Base-by-base conservation (phyloP, 2,797 vertebrate species). In the Pangasius larnaudii region DNA sequence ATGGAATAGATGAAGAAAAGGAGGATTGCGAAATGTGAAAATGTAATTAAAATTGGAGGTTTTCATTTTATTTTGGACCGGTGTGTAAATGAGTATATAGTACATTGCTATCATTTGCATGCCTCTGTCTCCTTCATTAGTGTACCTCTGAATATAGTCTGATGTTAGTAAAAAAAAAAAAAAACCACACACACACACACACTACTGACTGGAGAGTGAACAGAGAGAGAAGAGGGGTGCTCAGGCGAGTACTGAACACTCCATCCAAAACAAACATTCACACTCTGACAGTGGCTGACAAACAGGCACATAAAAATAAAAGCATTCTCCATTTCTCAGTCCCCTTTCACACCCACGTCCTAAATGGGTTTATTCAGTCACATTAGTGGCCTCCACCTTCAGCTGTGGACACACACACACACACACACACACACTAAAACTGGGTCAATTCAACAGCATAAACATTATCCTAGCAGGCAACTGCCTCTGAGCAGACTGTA, bases 161-260 rank as follows among this genome's bases (percentile, higher is more conserved):
- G 6, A 82, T 46, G 7, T 63, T 46, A 63, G 18, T 0, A n/a
- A 9, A 65, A 46, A 3, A 36, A 8, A 46, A 46, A 46, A 42
- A 42, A 39, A 39, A n/a, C n/a, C 39, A 75, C n/a, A 71, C 13
- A 36, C 36, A 36, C 14, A 72, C 39, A 49, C 18, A 24, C 51
- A 88, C 71, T 93, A 78, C 88, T 90, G 89, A 92, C 91, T 42
- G 27, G 53, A 39, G 81, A 87, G 53, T 71, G 71, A 75, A 79
- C 18, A 36, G 69, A 85, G 42, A 88, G 14, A 63, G 58, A 65
- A 27, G 65, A 0, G 36, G 56, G 51, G 2, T 51, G 53, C 7
- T 84, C 42, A 74, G 79, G 79, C 3, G 13, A 46, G 22, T 67
- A 80, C 78, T 80, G 88, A 89, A 84, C 56, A 88, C 88, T 63